Evolutionary conservation across 1,140 invertebrate genomes (phyloP).

Genomic region (Hylaeus anthracinus): DNA sequence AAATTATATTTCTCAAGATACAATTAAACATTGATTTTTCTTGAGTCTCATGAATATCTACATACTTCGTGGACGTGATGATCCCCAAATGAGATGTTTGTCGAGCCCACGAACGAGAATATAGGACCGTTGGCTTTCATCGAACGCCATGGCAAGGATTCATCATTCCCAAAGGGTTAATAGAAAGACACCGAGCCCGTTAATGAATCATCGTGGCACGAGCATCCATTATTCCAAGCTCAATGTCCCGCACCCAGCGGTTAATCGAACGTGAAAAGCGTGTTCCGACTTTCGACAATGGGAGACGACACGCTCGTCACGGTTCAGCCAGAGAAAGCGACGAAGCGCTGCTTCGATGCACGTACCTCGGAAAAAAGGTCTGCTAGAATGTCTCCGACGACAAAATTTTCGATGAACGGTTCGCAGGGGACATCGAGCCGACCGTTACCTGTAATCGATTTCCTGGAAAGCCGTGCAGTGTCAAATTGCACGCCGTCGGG

Average conservation of each 20-base stretch:
- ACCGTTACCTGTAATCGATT: slow-evolving; percentile 53
- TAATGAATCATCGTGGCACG: background rate
- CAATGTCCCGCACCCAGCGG: background rate
- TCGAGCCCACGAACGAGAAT: too few relatives aligned
- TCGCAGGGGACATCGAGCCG: slow-evolving; percentile 47
- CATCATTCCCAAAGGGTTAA: background rate
- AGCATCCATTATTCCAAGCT: slow-evolving; percentile 17
- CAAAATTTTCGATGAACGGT: background rate
- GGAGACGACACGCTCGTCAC: slow-evolving; percentile 27
- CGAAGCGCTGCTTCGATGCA: background rate
- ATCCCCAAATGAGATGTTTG: too few relatives aligned
- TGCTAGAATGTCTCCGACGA: background rate
- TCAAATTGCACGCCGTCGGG: slow-evolving; percentile 49
- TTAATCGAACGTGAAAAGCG: slow-evolving; percentile 42
- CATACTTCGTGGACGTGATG: too few relatives aligned
- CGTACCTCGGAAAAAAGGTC: background rate
- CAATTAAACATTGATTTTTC: too few relatives aligned
- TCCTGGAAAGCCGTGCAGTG: slow-evolving; percentile 45
- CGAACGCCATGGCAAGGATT: too few relatives aligned
- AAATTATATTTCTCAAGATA: too few relatives aligned
- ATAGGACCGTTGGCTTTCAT: too few relatives aligned
- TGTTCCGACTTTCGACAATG: slow-evolving; percentile 27
- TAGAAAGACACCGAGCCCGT: background rate
- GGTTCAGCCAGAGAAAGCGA: background rate
- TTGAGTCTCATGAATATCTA: too few relatives aligned